Conservation (phyloP, 2,888 invertebrate species). For the Melanostoma mellinum region DNA sequence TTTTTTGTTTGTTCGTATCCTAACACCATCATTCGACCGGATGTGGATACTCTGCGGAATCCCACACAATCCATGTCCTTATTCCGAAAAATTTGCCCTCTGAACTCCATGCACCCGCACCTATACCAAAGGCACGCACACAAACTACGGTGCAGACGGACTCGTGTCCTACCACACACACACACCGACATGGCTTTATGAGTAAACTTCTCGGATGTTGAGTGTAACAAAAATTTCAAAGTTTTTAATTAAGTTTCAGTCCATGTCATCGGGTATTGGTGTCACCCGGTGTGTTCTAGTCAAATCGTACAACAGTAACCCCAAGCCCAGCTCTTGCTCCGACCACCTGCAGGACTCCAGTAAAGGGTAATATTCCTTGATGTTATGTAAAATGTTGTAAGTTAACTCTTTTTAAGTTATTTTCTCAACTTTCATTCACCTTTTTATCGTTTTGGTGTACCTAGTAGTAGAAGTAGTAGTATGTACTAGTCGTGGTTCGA, state of each 20-base stretch:
- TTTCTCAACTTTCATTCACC: conserved; percentile 51
- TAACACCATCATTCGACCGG: conserved; percentile 3
- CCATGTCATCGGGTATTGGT: conserved; percentile 72
- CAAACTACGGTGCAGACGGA: conserved; percentile 6
- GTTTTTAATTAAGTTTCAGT: conserved; percentile 78
- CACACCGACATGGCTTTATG: conserved; percentile 31
- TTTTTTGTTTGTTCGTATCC: conserved; percentile 4
- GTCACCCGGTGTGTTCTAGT: conserved; percentile 50
- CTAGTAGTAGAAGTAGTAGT: background rate
- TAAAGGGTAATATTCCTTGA: conserved; percentile 34
- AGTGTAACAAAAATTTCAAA: conserved; percentile 74
- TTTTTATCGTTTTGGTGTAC: conserved; percentile 27
- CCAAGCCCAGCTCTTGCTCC: background rate
- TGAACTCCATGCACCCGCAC: background rate
- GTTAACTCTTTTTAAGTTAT: conserved; percentile 51
- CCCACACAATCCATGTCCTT: conserved; percentile 34
- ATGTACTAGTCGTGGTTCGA: background rate
- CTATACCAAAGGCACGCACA: background rate
- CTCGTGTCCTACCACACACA: background rate
- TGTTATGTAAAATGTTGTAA: conserved; percentile 49
- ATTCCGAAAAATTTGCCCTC: conserved; percentile 4
- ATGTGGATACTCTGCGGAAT: conserved; percentile 28
- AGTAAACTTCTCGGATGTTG: conserved; percentile 48
- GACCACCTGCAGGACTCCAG: conserved; percentile 14
- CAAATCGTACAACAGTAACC: conserved; percentile 41